Percentiles rank a stretch among this genome's conserved stretches.
These are phyloP conservation scores for Chaetodon auriga DNA, from an alignment of 2,113 vertebrate species.

Conservation along the genomic window DNA sequence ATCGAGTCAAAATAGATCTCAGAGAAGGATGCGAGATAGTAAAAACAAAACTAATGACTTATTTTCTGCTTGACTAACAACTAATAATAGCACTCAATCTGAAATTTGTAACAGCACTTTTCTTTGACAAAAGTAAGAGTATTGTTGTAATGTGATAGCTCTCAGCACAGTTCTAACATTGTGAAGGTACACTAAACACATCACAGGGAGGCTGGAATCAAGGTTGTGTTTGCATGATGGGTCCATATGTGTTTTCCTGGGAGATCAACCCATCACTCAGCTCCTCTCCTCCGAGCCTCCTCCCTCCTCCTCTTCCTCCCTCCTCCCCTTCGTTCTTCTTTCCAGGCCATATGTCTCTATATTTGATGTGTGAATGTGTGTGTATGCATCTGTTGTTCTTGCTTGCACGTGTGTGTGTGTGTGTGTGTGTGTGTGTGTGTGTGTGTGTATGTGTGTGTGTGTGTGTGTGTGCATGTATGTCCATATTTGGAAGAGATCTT, in stretches of 20 bases:
- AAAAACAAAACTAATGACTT: constrained; percentile 29
- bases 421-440: constrained; percentile 20
- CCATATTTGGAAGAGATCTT: constrained; percentile 51
- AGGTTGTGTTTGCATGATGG: constrained; percentile 21
- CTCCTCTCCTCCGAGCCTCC: constrained; percentile 18
- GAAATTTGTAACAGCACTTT: constrained; percentile 3
- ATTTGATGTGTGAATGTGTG: constrained; percentile 53
- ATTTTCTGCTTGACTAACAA: constrained; percentile 44
- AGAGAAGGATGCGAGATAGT: neutral
- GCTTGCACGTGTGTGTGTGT: constrained; percentile 31
- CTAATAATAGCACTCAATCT: neutral
- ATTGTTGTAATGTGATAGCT: neutral
- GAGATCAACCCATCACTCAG: constrained; percentile 31
- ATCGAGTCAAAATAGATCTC: neutral
- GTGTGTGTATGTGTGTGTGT: constrained; percentile 12
- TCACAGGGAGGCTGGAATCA: neutral
- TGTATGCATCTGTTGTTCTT: constrained; percentile 21
- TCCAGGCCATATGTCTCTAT: constrained; percentile 61
- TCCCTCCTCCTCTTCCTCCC: constrained; percentile 14
- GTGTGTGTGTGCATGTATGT: constrained; percentile 4
- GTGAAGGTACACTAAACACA: neutral
- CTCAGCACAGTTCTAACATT: neutral
- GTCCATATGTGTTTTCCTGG: constrained; percentile 42
- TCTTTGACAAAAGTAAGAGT: neutral
- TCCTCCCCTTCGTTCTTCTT: constrained; percentile 30